Evolutionary conservation across 2,888 invertebrate genomes (phyloP), one percentile per base, ranked within the genome.

Genomic region (Glyphotaelius pellucidus): DNA sequence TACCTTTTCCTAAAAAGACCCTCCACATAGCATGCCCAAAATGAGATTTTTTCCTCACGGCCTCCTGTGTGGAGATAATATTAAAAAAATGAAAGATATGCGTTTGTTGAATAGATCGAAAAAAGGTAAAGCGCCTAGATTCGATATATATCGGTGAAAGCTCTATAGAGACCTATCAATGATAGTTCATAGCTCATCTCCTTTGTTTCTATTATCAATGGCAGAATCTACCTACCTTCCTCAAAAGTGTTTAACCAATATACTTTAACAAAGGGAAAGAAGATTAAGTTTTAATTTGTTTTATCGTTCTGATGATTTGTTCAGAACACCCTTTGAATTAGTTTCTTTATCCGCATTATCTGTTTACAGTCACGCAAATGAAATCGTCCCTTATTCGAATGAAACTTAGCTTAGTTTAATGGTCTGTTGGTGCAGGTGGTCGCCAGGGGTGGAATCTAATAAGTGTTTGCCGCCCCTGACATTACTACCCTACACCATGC

Each of bases 401-500:
- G 80, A 89, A 89, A 89, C 15, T 79, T 89, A 14, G 79, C 88
- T 67, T 67, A 67, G 88, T 79, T 32, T 67, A 35, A 79, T 79
- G 80, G 88, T 79, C 79, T 90, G 90, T 38, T 47, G 90, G 81
- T 90, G 90, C 88, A 89, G 90, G 90, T 90, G 83, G n/a, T 89
- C 42, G 14, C 31, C 80, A 80, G 79, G 92, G 93, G 91, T 80
- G 84, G 90, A 67, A 89, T 91, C 42, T 86, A 91, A 89, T 87
- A 88, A 89, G 47, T 90, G 90, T 90, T 91, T 90, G 86, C 81
- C 85, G 42, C 91, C 91, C 93, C 92, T 38, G 79, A 89, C 86
- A 83, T 67, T 67, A 67, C 67, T n/a, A 67, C 67, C n/a, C 25
- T 7, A 67, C 52, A 52, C 47, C 15, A 15, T 15, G 19, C 5